Base-by-base conservation (phyloP, 1,140 invertebrate species). In the Portunus trituberculatus region DNA sequence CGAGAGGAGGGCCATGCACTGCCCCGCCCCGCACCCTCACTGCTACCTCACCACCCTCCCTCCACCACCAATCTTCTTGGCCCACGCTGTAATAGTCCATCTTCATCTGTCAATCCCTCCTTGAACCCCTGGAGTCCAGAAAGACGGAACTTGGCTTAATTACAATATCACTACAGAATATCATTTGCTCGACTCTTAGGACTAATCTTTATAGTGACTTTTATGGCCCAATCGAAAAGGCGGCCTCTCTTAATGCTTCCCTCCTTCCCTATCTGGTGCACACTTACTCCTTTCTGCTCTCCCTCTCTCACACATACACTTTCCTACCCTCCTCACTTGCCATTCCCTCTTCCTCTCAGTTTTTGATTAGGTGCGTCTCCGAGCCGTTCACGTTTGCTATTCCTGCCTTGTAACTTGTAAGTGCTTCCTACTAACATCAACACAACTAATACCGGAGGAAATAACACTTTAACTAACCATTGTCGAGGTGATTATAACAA, bases 381-480 rank as follows among this genome's bases (percentile, higher is more conserved):
- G 20, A 76, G 25, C 67, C 67, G n/a, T 76, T 76, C 67, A n/a
- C 67, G 67, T n/a, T n/a, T 20, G 67, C 67, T 76, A 25, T 76
- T n/a, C 67, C 67, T 76, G 67, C 67, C 67, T 76, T 76, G 67
- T 76, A 76, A 76, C 20, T 76, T 76, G 12, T 76, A 16, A 76
- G 67, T 76, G 67, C 67, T n/a, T 76, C 67, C 67, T n/a, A 76
- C 67, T 76, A 76, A 76, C 67, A 76, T 76, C 12, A 76, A 76
- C 67, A 76, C 12, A 76, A 76, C 67, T 76, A n/a, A 76, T 76
- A 76, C 67, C n/a, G 67, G 67, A 76, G 67, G 67, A 76, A 76
- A 76, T 76, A 76, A 76, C 67, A n/a, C 67, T 25, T 76, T 76
- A 76, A 76, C 67, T 76, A 76, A 76, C 67, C 67, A 76, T 76